These are phyloP conservation scores for Palythoa grandiflora DNA, from an alignment of 92 coral and sea anemone genomes.

Conservation along the genomic window DNA sequence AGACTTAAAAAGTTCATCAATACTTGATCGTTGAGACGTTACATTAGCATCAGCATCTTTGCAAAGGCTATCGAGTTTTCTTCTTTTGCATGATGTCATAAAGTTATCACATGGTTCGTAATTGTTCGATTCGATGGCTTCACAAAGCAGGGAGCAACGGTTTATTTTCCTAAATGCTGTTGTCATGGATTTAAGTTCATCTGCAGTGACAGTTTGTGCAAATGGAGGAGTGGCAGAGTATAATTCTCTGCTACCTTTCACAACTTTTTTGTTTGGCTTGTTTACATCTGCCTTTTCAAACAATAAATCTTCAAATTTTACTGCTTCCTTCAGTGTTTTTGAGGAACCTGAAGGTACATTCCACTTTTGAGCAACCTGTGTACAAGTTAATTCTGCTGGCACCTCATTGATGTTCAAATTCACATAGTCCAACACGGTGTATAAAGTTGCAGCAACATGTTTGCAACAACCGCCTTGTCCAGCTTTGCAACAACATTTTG, in stretches of 20 bases:
- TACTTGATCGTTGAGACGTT: neutral
- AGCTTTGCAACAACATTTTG: too few relatives aligned
- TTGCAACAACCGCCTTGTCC: too few relatives aligned
- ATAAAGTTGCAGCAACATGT: too few relatives aligned
- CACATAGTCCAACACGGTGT: too few relatives aligned
- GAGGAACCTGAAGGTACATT: too few relatives aligned
- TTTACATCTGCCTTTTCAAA: slow-evolving; percentile 52
- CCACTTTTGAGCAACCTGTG: too few relatives aligned
- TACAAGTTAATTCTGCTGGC: too few relatives aligned
- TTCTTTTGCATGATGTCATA: slow-evolving; percentile 49
- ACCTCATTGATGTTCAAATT: too few relatives aligned
- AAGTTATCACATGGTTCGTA: slow-evolving; percentile 50
- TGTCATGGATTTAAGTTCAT: slow-evolving; percentile 60
- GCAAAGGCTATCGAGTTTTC: neutral
- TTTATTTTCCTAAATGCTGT: slow-evolving; percentile 51
- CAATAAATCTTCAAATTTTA: slow-evolving; percentile 35
- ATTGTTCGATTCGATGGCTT: slow-evolving; percentile 55
- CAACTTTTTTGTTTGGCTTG: slow-evolving; percentile 32
- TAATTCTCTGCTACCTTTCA: slow-evolving; percentile 7
- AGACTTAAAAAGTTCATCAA: slow-evolving; percentile 26
- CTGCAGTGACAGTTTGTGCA: slow-evolving; percentile 53
- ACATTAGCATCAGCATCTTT: slow-evolving; percentile 1
- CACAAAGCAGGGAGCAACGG: slow-evolving; percentile 58
- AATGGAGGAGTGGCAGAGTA: slow-evolving; percentile 4
- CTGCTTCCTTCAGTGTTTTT: slow-evolving; percentile 50